Percentiles rank a stretch among this genome's conserved stretches.
Conservation (phyloP, 2,888 invertebrate genomes). For the Chelonus formosanus region DNA sequence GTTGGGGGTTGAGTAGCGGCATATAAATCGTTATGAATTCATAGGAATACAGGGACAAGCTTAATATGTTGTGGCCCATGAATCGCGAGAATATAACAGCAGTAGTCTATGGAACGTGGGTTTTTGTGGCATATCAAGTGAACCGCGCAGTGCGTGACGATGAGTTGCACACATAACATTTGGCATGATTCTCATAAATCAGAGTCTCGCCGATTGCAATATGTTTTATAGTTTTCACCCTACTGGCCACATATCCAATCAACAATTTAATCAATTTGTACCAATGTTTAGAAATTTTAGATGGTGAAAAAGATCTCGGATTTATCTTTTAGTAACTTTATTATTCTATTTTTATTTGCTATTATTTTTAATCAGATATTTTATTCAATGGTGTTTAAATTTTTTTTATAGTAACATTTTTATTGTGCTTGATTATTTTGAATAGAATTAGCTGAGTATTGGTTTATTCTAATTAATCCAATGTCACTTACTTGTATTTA, state of each 20-base stretch:
- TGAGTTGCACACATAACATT: constrained; percentile 23
- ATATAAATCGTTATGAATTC: constrained; percentile 45
- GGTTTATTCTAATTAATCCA: no score
- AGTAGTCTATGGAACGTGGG: constrained; percentile 6
- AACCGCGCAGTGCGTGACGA: constrained; percentile 32
- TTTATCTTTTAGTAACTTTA: no score
- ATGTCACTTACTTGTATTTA: no score
- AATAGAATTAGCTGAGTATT: no score
- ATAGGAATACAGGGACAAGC: constrained; percentile 39
- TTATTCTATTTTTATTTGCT: no score
- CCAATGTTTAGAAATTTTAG: constrained; percentile 5
- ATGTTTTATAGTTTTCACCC: constrained; percentile 20
- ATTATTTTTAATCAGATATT: no score
- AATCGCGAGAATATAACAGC: constrained; percentile 31
- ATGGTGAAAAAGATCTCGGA: background rate
- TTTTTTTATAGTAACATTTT: no score
- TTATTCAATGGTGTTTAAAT: no score
- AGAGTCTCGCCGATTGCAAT: constrained; percentile 25
- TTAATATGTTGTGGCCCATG: constrained; percentile 44
- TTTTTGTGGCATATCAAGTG: constrained; percentile 19
- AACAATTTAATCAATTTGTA: constrained; percentile 18
- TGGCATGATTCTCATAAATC: constrained; percentile 30
- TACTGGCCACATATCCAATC: constrained; percentile 7
- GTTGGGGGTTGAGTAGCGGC: constrained; percentile 18
- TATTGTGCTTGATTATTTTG: no score